phyloP scores from a whole-genome alignment of 2,888 invertebrate species.

The Cancer borealis region DNA sequence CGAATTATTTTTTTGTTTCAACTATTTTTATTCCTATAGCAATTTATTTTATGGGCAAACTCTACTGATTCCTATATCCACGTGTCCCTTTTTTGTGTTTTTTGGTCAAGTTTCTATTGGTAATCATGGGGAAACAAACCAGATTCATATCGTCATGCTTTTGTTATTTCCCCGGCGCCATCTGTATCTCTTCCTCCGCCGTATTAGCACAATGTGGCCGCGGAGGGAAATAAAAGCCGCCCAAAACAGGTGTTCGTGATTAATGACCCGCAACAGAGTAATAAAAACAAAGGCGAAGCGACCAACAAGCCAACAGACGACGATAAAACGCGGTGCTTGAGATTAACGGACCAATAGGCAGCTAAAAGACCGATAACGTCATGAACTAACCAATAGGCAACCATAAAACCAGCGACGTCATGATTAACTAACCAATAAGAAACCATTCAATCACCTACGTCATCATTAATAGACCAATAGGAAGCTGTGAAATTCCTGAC shows the following conservation, averaged over 20 bases:
- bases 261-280: not conserved
- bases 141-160: not conserved
- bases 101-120: not conserved
- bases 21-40: too few relatives aligned
- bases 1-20: too few relatives aligned
- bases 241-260: not conserved
- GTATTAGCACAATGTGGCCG: conserved; percentile 7
- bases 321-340: not conserved
- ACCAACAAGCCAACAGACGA: conserved; percentile 1
- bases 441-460: not conserved
- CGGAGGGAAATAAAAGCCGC: not conserved
- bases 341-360: not conserved
- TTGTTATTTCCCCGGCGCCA: not conserved
- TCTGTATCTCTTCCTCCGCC: not conserved
- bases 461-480: not conserved
- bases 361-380: not conserved
- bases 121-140: not conserved
- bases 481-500: too few relatives aligned
- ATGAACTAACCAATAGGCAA: not conserved
- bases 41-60: too few relatives aligned
- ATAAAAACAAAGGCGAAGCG: not conserved
- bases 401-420: not conserved
- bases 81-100: not conserved
- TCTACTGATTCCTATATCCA: not conserved
- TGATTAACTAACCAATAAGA: not conserved